Evolutionary conservation across 2,888 invertebrate species (phyloP), one percentile per base, ranked within the genome.

Genomic region (Ochropleura leucogaster): DNA sequence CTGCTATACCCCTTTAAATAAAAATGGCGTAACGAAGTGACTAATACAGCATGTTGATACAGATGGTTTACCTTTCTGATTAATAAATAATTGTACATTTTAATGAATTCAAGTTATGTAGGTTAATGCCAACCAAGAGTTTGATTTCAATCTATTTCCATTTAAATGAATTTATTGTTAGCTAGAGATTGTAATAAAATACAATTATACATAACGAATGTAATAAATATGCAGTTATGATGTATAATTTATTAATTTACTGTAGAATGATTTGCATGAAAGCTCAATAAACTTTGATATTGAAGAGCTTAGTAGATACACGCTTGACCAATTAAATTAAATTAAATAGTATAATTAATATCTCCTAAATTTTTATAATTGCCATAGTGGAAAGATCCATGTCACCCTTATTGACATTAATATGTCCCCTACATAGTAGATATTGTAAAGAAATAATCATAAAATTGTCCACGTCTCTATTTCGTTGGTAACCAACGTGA

Each of bases 61-160:
- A 89, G 84, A 85, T 87, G 86, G 76, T 80, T 72, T 72, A 70
- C 57, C 68, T 82, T 87, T 84, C 77, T 87, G 82, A 85, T 82
- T 74, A 83, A 85, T 80, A 74, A 83, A 69, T 82, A 79, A 57
- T 51, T 55, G 4, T 60, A 59, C 10, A n/a, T 60, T 77, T 75
- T 83, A 80, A 87, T 84, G 81, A 62, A 79, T 84, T 80, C 77
- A 70, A 62, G 72, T n/a, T 77, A 83, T 83, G 72, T 87, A 85
- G 87, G 87, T 88, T 83, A 90, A 87, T 89, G 85, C 82, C 85
- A 85, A 81, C 30, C 20, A 63, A 55, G 64, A 78, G 62, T 77
- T 65, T 80, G 72, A 80, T 80, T 77, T 77, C 59, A 69, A 84
- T 86, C 78, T 72, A 65, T 65, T 62, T 76, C 44, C 79, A 83